Evolutionary conservation across 2,797 vertebrate genomes (phyloP).

Genomic region (Todus mexicanus): DNA sequence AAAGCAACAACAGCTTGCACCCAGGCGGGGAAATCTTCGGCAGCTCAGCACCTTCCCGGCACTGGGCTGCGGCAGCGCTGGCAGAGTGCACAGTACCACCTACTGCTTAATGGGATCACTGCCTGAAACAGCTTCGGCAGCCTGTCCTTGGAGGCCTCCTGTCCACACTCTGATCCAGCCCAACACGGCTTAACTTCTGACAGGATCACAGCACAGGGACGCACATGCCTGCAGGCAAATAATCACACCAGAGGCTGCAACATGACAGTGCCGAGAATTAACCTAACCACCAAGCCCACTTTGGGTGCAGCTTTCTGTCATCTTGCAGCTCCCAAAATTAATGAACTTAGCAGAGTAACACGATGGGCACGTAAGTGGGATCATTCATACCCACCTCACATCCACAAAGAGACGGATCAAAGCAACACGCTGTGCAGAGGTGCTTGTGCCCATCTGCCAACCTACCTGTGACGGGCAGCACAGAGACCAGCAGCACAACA

Average conservation of each 20-base stretch:
- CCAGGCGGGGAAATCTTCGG: neutral
- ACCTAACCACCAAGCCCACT: neutral
- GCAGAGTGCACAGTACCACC: neutral
- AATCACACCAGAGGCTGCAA: neutral
- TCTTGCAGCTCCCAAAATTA: neutral
- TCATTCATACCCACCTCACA: constrained; percentile 26
- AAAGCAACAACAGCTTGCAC: neutral
- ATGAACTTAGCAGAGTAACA: neutral
- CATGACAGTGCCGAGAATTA: neutral
- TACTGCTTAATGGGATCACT: neutral
- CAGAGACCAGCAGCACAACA: neutral
- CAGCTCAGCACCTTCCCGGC: neutral
- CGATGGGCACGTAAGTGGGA: neutral
- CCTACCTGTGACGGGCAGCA: neutral
- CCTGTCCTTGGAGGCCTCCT: neutral
- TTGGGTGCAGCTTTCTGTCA: neutral
- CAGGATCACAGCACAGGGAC: neutral
- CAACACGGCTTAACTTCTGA: neutral
- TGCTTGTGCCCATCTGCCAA: constrained; percentile 37
- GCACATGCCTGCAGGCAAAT: neutral
- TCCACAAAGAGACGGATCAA: neutral
- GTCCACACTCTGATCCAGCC: neutral
- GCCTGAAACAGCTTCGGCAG: neutral
- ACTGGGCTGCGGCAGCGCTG: accelerated
- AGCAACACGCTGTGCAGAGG: neutral